Conservation (phyloP, 2,113 vertebrate species). For the Sinosuthora webbiana region DNA sequence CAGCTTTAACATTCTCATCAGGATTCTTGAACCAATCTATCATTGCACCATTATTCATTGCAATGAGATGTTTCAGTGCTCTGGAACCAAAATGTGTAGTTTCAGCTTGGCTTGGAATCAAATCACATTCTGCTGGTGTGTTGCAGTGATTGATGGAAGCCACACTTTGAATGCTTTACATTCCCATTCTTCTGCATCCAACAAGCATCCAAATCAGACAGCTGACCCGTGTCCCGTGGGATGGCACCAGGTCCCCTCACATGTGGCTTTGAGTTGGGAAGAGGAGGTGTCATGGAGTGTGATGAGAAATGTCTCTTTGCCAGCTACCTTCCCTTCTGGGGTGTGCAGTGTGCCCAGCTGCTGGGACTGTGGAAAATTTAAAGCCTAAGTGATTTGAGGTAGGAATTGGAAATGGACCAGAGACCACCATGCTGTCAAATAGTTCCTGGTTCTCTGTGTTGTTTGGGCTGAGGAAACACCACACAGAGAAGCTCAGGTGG, state of each 20-base stretch:
- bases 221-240: background rate
- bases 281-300: background rate
- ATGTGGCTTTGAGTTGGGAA: background rate
- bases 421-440: background rate
- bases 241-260: background rate
- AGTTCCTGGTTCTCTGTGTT: background rate
- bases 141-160: constrained; percentile 22
- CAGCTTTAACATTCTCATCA: constrained; percentile 1
- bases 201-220: background rate
- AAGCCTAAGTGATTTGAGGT: background rate
- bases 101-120: constrained; percentile 41
- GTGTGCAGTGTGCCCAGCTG: background rate
- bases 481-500: background rate
- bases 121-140: background rate
- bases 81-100: constrained; percentile 8
- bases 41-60: constrained; percentile 4
- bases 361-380: background rate
- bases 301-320: background rate
- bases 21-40: background rate
- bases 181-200: background rate
- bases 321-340: background rate
- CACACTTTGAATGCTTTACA: background rate
- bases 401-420: background rate
- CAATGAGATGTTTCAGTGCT: constrained; percentile 37
- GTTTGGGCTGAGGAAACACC: background rate